Evolutionary conservation across 1,140 invertebrate species (phyloP).

Genomic region (Myzus persicae): DNA sequence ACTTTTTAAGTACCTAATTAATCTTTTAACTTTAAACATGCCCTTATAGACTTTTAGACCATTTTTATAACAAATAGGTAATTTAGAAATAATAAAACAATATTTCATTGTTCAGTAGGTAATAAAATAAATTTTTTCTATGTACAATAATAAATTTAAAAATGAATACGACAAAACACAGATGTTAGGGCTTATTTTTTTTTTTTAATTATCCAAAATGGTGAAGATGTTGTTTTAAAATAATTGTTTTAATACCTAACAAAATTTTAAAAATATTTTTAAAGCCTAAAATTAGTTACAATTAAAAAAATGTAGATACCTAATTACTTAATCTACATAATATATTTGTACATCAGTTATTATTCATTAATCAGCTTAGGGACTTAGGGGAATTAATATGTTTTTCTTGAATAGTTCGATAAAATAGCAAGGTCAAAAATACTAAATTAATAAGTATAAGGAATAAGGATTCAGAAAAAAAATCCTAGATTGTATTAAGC

Average conservation of each 20-base stretch:
- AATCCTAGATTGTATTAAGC: background rate
- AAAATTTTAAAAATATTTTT: too few relatives aligned
- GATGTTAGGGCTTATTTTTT: background rate
- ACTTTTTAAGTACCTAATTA: background rate
- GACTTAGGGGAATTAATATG: background rate
- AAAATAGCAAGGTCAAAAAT: background rate
- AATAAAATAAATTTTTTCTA: background rate
- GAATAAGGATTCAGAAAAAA: background rate
- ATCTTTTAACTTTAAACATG: background rate
- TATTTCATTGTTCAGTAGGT: background rate
- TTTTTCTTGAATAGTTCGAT: background rate
- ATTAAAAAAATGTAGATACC: background rate
- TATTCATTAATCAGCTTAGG: background rate
- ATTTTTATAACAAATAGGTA: background rate
- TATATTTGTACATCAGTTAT: background rate
- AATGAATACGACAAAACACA: background rate
- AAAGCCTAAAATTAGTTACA: too few relatives aligned
- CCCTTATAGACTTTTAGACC: background rate
- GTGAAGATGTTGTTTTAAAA: background rate
- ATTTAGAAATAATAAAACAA: background rate
- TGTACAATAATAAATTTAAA: background rate
- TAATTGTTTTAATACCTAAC: background rate
- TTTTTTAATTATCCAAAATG: background rate
- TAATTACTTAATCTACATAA: background rate
- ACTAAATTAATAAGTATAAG: background rate